These are phyloP conservation scores for Bujurquina vittata DNA, from an alignment of 2,113 vertebrate species.

Conservation along the genomic window DNA sequence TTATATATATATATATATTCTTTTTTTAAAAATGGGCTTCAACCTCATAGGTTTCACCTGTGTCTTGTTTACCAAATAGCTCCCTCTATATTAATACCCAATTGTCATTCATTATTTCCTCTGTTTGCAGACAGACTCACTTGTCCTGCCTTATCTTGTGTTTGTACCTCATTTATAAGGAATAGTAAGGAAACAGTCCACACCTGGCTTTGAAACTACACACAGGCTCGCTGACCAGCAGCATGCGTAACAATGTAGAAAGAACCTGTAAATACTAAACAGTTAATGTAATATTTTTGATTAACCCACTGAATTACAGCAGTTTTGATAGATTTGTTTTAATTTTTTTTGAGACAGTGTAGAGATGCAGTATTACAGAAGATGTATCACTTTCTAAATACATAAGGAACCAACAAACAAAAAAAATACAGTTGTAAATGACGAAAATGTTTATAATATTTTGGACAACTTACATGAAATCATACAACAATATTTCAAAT, in stretches of 20 bases:
- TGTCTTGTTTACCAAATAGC: not conserved
- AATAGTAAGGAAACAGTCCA: not conserved
- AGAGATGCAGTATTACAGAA: not conserved
- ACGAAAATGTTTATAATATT: not conserved
- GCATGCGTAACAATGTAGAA: not conserved
- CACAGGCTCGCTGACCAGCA: not conserved
- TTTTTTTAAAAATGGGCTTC: too few relatives aligned
- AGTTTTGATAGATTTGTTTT: not conserved
- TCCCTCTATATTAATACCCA: not conserved
- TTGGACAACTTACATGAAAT: not conserved
- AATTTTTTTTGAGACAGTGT: not conserved
- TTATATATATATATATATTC: too few relatives aligned
- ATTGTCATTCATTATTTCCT: not conserved
- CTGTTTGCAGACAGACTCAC: not conserved
- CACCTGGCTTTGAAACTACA: not conserved
- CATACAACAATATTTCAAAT: not conserved
- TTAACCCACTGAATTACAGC: not conserved
- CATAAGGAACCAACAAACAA: not conserved
- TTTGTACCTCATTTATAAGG: not conserved
- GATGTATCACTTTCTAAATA: not conserved
- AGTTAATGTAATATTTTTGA: not conserved
- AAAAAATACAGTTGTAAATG: not conserved
- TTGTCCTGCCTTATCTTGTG: not conserved
- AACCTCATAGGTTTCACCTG: not conserved
- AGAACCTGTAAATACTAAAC: not conserved